Evolutionary conservation across 2,888 invertebrate species (phyloP), one percentile per base, ranked within the genome.

Genomic region (Volucella inanis): DNA sequence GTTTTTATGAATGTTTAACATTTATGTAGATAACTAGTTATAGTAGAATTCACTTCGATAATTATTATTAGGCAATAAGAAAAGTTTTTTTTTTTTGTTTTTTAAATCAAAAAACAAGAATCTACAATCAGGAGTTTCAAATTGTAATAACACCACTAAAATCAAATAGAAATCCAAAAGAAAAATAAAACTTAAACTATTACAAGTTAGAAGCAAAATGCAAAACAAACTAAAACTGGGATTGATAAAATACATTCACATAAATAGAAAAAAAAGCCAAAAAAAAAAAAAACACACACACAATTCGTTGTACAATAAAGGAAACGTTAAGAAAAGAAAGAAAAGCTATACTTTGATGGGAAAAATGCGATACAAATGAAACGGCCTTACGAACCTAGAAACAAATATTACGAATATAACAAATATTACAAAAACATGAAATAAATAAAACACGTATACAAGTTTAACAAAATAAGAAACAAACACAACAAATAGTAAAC

Each of bases 341-440:
- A 70, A 55, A 65, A 57, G 45, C 61, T 52, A 38, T 62, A 79
- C 67, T 70, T 83, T 50, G 65, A 62, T 75, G 62, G 72, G 22
- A 70, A 87, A 79, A 87, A 80, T 86, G 55, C 81, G 87, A 84
- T 87, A 87, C 87, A 87, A 87, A 87, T 86, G 72, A 76, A 86
- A 87, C 82, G 87, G 87, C 87, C 87, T 87, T 87, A 87, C 86
- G 79, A 81, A 89, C 88, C 88, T 87, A 87, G 82, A 87, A 84
- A 83, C 72, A 86, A 88, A 89, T 74, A 88, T 88, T 89, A 88
- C 90, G 89, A 90, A 89, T 90, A 87, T 79, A 74, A 78, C 75
- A 85, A 88, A 87, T 74, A 85, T 77, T 72, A 87, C 62, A 74
- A 87, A 77, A 64, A 76, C 45, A 62, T 50, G 72, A 74, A 49